Evolutionary conservation across 2,113 vertebrate genomes (phyloP), one percentile per base, ranked within the genome.

Genomic region (Galemys pyrenaicus): DNA sequence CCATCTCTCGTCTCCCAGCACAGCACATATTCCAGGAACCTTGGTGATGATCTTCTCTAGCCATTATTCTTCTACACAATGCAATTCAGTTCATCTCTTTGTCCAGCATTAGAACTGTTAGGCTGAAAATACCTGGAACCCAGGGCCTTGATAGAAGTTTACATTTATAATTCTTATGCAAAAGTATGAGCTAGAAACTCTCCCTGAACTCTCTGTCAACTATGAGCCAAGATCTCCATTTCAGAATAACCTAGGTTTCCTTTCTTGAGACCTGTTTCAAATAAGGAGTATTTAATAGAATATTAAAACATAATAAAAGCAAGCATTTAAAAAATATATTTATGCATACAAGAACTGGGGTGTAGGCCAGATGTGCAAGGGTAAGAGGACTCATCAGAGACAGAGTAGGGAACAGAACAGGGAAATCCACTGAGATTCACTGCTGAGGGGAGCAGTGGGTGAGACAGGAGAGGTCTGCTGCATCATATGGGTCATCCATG

Each of bases 231-330:
- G 62, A 68, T n/a, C 17, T 62, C 32, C 60, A 51, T 54, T 60
- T 85, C 51, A 70, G 74, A 20, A 74, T 28, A 65, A 65, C 22
- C 7, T 60, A 41, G 71, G 8, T 75, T 30, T 84, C 67, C 64
- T 81, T 93, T 74, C 83, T 75, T 65, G 39, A 85, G 67, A 84
- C 20, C n/a, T 46, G 17, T 60, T 91, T 60, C 79, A 85, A 90
- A 81, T 58, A 35, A 77, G 19, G 5, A 67, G 35, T 49, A 46
- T 64, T 58, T 67, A 71, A 60, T 0, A 85, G 37, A 58, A 58
- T 92, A 74, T 44, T 87, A 90, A 92, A 87, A 35, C 28, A 56
- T 20, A 75, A 60, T 70, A 62, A 64, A 62, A 64, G 87, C 44
- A 85, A 94, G 54, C 35, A 37, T 46, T 68, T 41, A 62, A 46